A percentile compares a stretch with the other conserved stretches of the same genome.
phyloP scores from a whole-genome alignment of 2,797 vertebrate species.

The Knipowitschia caucasica region DNA sequence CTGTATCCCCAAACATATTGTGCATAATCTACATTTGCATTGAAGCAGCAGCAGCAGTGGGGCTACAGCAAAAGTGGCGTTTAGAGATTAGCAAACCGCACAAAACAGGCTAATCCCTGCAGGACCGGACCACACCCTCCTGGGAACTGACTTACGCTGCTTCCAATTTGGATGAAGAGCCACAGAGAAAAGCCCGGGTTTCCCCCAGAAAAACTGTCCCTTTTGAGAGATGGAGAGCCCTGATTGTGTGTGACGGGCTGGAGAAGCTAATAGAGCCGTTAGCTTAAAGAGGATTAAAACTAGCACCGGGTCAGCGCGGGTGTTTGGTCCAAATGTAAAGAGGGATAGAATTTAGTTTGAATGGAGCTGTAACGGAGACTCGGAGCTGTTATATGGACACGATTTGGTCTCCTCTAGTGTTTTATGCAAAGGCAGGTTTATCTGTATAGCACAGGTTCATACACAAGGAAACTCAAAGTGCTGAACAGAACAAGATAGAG shows the following conservation, averaged over 20 bases:
- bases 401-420: background rate
- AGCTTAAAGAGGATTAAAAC: slow-evolving; percentile 80
- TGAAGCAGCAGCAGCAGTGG: slow-evolving; percentile 27
- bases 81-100: slow-evolving; percentile 70
- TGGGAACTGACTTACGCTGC: slow-evolving; percentile 55
- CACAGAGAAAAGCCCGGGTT: slow-evolving; percentile 40
- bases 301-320: slow-evolving; percentile 65
- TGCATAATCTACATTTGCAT: slow-evolving; percentile 32
- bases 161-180: slow-evolving; percentile 55
- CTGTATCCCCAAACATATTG: slow-evolving; percentile 32
- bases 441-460: too few species aligned
- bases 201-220: slow-evolving; percentile 23
- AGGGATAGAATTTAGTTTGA: slow-evolving; percentile 25
- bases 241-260: slow-evolving; percentile 65
- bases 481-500: too few species aligned
- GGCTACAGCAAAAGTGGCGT: slow-evolving; percentile 44
- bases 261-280: slow-evolving; percentile 72
- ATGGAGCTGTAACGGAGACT: slow-evolving; percentile 34
- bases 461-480: too few species aligned
- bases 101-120: slow-evolving; percentile 69
- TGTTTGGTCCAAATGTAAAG: slow-evolving; percentile 54
- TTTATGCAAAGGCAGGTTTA: too few species aligned
- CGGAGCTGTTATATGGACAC: background rate
- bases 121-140: slow-evolving; percentile 52
- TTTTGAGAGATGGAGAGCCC: slow-evolving; percentile 40